These are phyloP conservation scores for Epirrhoe alternata DNA, from an alignment of 2,888 invertebrate species.

Conservation along the genomic window DNA sequence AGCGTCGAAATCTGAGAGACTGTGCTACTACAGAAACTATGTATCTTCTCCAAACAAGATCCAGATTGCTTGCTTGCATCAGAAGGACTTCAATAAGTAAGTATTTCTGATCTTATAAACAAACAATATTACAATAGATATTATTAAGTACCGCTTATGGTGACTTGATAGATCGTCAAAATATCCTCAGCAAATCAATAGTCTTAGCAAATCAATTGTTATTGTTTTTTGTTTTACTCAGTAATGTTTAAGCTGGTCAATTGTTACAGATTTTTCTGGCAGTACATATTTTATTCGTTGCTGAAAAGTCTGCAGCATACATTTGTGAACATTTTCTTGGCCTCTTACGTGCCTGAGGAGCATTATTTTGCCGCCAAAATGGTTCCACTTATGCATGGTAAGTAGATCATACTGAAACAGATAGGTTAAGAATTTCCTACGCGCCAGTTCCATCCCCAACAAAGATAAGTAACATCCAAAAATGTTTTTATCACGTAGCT, in stretches of 20 bases:
- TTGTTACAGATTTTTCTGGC: constrained; percentile 52
- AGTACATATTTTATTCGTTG: constrained; percentile 48
- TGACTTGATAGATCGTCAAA: no score
- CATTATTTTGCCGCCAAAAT: constrained; percentile 63
- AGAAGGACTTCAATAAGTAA: constrained; percentile 21
- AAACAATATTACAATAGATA: no score
- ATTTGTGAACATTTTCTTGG: constrained; percentile 58
- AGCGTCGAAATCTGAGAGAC: constrained; percentile 15
- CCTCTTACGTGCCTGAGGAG: constrained; percentile 58
- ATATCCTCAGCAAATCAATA: no score
- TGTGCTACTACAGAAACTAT: constrained; percentile 19
- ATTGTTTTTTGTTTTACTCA: no score
- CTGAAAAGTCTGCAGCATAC: constrained; percentile 57
- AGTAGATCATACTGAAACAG: constrained; percentile 21
- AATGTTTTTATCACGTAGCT: no score
- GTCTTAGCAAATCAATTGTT: no score
- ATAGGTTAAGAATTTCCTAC: no score
- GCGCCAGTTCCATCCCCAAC: no score
- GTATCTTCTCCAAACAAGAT: constrained; percentile 17
- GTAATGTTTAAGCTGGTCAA: neutral
- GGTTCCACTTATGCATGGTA: constrained; percentile 59
- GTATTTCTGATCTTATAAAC: neutral
- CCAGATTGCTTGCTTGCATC: constrained; percentile 16
- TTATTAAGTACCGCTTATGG: no score
- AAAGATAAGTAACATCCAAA: no score